A percentile compares a stretch with the other conserved stretches of the same genome.
Conservation (phyloP, 30 jellyfish, hydroid and myxozoan genomes). For the Cassiopea xamachana region DNA sequence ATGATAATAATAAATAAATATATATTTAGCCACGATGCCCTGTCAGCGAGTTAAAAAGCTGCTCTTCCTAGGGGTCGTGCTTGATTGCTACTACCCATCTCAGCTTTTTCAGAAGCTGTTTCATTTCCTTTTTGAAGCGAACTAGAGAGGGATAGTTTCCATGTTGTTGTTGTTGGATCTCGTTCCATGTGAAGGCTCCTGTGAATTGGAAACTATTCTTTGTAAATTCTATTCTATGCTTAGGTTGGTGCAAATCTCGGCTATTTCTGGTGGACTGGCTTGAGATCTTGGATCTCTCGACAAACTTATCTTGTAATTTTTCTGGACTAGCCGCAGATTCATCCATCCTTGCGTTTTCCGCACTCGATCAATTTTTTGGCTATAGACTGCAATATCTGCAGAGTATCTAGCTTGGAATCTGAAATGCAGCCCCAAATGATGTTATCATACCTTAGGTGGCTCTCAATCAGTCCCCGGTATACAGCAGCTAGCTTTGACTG, state of each 20-base stretch:
- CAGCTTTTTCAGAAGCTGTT: neutral
- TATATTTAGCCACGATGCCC: neutral
- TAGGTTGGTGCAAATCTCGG: conserved; percentile 15
- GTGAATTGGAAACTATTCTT: conserved; percentile 32
- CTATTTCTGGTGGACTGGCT: conserved; percentile 16
- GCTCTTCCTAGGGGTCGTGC: conserved; percentile 8
- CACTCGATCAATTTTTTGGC: too few relatives aligned
- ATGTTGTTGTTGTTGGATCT: conserved; percentile 33
- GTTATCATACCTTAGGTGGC: too few relatives aligned
- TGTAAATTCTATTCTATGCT: conserved; percentile 15
- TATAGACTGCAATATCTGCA: too few relatives aligned
- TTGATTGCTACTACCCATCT: neutral
- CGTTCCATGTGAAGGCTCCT: conserved; percentile 16
- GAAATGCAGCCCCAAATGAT: too few relatives aligned
- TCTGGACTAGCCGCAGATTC: too few relatives aligned
- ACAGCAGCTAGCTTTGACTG: too few relatives aligned
- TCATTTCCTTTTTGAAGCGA: neutral
- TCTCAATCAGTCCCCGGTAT: too few relatives aligned
- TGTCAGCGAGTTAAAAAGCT: neutral
- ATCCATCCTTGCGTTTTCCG: too few relatives aligned
- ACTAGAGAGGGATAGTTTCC: conserved; percentile 13
- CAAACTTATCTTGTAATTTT: too few relatives aligned
- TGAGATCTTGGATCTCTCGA: neutral
- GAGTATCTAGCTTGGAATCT: too few relatives aligned
- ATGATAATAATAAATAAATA: too few relatives aligned